Evolutionary conservation across 1,140 invertebrate species (phyloP).

Genomic region (Phortica variegata): DNA sequence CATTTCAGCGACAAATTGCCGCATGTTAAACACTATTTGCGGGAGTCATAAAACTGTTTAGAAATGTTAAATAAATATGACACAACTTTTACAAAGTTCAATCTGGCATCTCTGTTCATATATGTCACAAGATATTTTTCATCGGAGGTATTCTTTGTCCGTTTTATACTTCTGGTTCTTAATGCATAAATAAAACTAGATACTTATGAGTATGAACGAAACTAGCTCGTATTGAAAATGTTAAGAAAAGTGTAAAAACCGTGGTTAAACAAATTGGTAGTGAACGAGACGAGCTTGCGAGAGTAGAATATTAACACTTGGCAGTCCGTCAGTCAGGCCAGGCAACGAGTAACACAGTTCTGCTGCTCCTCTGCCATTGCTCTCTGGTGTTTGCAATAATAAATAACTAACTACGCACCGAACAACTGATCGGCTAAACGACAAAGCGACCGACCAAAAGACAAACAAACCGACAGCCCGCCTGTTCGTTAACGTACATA

Average conservation of each 20-base stretch:
- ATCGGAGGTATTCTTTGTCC: constrained; percentile 1
- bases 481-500: background rate
- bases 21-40: no score
- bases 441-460: constrained; percentile 25
- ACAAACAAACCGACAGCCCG: no score
- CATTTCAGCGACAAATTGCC: no score
- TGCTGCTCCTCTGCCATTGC: constrained; percentile 2
- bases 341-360: constrained; percentile 15
- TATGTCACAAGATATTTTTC: background rate
- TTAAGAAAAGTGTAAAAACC: constrained; percentile 33
- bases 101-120: no score
- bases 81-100: background rate
- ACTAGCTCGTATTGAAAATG: constrained; percentile 15
- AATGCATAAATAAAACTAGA: constrained; percentile 24
- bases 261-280: constrained; percentile 37
- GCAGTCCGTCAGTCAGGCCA: constrained; percentile 11
- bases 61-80: no score
- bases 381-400: constrained; percentile 22
- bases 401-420: constrained; percentile 36
- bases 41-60: no score
- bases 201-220: constrained; percentile 18
- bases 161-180: background rate
- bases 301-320: constrained; percentile 25
- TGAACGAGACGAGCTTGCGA: constrained; percentile 36
- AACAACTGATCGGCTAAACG: no score